phyloP scores from a whole-genome alignment of 2,797 vertebrate species.

The Psittacula derbiana region DNA sequence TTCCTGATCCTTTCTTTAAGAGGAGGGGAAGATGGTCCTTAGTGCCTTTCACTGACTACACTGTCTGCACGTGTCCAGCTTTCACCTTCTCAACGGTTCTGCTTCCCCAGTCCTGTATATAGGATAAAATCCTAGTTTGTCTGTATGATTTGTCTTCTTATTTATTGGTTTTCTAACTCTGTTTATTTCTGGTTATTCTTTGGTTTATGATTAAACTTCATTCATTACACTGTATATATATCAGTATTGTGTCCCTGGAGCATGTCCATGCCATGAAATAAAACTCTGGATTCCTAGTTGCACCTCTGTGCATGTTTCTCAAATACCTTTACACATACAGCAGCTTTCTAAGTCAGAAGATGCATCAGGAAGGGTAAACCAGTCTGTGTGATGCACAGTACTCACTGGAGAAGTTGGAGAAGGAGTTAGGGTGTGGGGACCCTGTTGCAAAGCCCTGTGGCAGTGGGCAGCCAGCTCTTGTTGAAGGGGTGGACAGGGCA shows the following conservation, averaged over 20 bases:
- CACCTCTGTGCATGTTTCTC: not conserved
- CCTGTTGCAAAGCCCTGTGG: not conserved
- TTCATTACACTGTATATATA: conserved; percentile 66
- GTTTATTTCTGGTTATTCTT: conserved; percentile 32
- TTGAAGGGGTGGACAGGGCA: not conserved
- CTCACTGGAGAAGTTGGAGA: fast-evolving
- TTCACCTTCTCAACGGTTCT: not conserved
- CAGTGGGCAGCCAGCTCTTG: not conserved
- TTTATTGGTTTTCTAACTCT: conserved; percentile 50
- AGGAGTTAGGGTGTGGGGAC: fast-evolving
- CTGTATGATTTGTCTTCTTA: conserved; percentile 25
- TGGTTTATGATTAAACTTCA: conserved; percentile 50
- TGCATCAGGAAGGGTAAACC: fast-evolving
- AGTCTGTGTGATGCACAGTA: fast-evolving
- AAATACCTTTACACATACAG: fast-evolving
- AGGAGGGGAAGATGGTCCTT: conserved; percentile 44
- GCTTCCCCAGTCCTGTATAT: not conserved
- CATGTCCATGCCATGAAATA: conserved; percentile 75
- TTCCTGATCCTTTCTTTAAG: conserved; percentile 29
- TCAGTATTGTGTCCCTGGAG: conserved; percentile 57
- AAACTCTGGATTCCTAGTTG: conserved; percentile 51
- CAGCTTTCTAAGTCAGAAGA: not conserved
- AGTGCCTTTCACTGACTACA: conserved; percentile 71
- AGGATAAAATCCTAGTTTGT: not conserved
- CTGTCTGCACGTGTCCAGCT: conserved; percentile 49